These are phyloP conservation scores for Gobionotothen gibberifrons DNA, from an alignment of 2,797 vertebrate species.

Conservation along the genomic window DNA sequence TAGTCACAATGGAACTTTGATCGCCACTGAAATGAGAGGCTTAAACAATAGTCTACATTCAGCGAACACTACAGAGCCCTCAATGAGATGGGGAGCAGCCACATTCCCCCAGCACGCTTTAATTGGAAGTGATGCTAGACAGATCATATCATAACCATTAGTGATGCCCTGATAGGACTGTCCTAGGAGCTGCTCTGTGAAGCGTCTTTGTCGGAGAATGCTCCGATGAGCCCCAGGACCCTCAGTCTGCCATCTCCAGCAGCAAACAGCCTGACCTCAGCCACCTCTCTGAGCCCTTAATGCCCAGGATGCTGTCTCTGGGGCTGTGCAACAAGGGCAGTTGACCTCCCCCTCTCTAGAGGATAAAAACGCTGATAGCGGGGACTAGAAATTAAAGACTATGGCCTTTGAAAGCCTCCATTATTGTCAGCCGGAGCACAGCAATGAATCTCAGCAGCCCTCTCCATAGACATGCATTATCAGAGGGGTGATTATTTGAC, in stretches of 20 bases:
- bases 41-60: conserved; percentile 81
- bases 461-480: conserved; percentile 76
- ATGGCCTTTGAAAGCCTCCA: conserved; percentile 81
- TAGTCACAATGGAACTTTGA: conserved; percentile 81
- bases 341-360: conserved; percentile 77
- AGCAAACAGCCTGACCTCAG: conserved; percentile 76
- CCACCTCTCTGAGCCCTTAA: conserved; percentile 76
- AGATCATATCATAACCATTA: conserved; percentile 86
- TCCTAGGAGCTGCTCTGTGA: conserved; percentile 73
- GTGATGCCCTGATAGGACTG: conserved; percentile 82
- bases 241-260: conserved; percentile 67
- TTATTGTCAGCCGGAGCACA: conserved; percentile 77
- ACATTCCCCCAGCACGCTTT: conserved; percentile 74
- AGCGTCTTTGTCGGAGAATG: conserved; percentile 74
- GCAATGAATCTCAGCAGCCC: conserved; percentile 76
- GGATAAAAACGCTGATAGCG: conserved; percentile 80
- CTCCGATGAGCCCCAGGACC: conserved; percentile 66
- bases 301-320: conserved; percentile 69
- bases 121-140: conserved; percentile 85
- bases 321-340: conserved; percentile 70
- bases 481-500: conserved; percentile 82
- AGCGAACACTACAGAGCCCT: conserved; percentile 50
- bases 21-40: conserved; percentile 73
- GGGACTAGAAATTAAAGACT: conserved; percentile 82
- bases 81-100: conserved; percentile 52